These are phyloP conservation scores for Paratrypauchen microcephalus DNA, from an alignment of 2,797 vertebrate genomes.

Conservation along the genomic window DNA sequence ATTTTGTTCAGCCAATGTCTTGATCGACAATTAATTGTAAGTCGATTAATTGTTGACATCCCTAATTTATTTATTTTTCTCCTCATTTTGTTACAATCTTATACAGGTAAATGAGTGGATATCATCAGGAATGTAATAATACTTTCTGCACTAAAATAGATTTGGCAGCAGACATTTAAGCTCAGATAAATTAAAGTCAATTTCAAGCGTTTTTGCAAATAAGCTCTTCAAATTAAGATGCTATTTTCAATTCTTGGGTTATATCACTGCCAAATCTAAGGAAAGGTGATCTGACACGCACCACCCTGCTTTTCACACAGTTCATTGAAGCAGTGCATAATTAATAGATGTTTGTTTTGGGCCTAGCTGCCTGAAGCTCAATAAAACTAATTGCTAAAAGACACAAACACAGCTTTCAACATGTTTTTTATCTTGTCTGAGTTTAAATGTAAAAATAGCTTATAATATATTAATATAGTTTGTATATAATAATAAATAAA, in stretches of 20 bases:
- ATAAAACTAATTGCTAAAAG: neutral
- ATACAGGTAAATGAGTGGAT: neutral
- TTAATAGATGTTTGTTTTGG: neutral
- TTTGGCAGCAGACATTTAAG: neutral
- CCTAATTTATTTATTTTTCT: too few relatives aligned
- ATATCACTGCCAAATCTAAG: neutral
- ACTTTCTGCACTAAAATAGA: neutral
- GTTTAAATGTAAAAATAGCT: conserved; percentile 2
- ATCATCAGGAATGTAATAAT: neutral
- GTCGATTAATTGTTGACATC: too few relatives aligned
- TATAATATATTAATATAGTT: too few relatives aligned
- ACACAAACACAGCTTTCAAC: neutral
- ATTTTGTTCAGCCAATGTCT: too few relatives aligned
- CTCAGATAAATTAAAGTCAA: too few relatives aligned
- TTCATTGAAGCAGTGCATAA: neutral
- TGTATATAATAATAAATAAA: too few relatives aligned
- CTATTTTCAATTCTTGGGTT: neutral
- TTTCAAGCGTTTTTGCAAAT: neutral
- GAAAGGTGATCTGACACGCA: neutral
- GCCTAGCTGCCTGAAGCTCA: neutral
- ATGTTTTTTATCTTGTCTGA: conserved; percentile 14
- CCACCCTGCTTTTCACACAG: neutral
- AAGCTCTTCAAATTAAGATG: neutral
- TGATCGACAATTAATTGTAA: too few relatives aligned
- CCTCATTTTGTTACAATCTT: too few relatives aligned